Conservation (phyloP, 2,113 vertebrate species). For the Thunnus thynnus region DNA sequence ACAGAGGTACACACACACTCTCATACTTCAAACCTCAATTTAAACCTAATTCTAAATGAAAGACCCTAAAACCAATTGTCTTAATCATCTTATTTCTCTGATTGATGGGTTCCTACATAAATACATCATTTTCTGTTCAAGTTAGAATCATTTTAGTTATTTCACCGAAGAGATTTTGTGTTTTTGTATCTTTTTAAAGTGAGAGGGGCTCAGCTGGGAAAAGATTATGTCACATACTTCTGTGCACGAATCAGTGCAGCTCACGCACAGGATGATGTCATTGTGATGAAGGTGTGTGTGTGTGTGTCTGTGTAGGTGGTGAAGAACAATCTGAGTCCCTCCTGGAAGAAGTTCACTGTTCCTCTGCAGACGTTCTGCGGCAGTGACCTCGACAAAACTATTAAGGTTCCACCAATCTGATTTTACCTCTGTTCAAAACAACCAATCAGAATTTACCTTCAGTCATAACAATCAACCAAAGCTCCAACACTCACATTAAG, state of each 20-base stretch:
- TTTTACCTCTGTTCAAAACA: neutral
- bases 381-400: slow-evolving; percentile 86
- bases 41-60: too few relatives aligned
- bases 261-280: neutral
- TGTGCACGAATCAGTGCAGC: too few relatives aligned
- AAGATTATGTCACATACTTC: neutral
- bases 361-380: slow-evolving; percentile 92
- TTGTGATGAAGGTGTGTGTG: neutral
- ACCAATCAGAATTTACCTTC: neutral
- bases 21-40: neutral
- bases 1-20: slow-evolving; percentile 87
- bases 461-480: neutral
- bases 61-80: too few relatives aligned
- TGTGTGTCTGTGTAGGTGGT: slow-evolving; percentile 86
- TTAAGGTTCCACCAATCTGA: slow-evolving; percentile 86
- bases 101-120: too few relatives aligned
- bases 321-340: slow-evolving; percentile 94
- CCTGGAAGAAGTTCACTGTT: slow-evolving; percentile 91
- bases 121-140: too few relatives aligned
- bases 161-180: too few relatives aligned
- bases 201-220: too few relatives aligned
- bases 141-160: too few relatives aligned
- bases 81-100: too few relatives aligned
- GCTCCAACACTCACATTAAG: neutral
- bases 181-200: neutral